Base-by-base conservation (phyloP, 2,888 invertebrate genomes). In the Torymus tubicola region DNA sequence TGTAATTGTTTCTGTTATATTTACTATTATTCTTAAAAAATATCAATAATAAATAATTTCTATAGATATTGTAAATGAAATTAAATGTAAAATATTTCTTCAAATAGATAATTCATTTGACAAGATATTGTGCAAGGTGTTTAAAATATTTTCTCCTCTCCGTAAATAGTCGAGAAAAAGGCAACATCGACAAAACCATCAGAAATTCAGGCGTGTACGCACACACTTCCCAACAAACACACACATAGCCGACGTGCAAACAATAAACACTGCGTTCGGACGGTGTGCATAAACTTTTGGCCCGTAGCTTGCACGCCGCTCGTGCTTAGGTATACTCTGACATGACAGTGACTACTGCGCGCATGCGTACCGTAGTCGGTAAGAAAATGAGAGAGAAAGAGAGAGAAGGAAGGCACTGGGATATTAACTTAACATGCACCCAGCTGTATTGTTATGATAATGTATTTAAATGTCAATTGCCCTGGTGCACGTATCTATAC, bases 401-500 rank as follows among this genome's bases (percentile, higher is more conserved):
- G 53, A 61, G 53, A 24, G 58, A 57, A 71, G 68, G 58, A 42
- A 50, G 31, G 57, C 24, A 53, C 70, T 13, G 18, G 84, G 85
- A 87, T 87, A 89, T 89, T 87, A 88, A 87, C 87, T 86, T 85
- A 85, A 87, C 87, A 87, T 88, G 89, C 86, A 88, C 85, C 87
- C 88, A 42, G 64, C 57, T 67, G 86, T 88, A 89, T 89, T 89
- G 87, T 89, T 88, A 89, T 89, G 88, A 88, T 89, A 89, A 89
- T 89, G 86, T 87, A 89, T 89, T 89, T 87, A 88, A 89, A 89
- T 89, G 87, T 88, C 88, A 88, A 86, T 84, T 79, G 80, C 81
- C 82, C 76, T 83, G 10, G 52, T 18, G 42, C 42, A 8, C 5
- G 42, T 42, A 42, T 42, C 42, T 42, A 42, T 42, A 42, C 68